phyloP scores from a whole-genome alignment of 1,140 invertebrate genomes.

The Aphelenchoides fujianensis region DNA sequence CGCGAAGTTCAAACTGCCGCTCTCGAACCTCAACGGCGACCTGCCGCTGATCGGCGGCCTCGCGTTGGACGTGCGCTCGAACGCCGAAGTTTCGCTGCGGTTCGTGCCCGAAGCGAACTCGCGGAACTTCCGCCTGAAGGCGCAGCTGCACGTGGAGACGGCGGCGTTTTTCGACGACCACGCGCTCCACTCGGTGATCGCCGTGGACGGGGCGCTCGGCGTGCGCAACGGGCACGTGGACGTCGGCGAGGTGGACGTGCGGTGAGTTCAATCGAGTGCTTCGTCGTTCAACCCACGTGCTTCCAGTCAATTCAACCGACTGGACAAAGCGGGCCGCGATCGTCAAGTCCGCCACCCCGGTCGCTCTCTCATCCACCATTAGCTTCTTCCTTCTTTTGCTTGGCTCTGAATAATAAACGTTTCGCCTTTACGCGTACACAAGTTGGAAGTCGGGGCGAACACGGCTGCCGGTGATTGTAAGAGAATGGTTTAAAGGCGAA shows the following conservation, averaged over 20 bases:
- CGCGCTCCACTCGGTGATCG: background rate
- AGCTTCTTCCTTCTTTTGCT: no score
- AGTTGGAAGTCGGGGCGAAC: no score
- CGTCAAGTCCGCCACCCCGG: background rate
- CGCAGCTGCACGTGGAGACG: no score
- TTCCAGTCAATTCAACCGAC: background rate
- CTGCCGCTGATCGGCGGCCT: background rate
- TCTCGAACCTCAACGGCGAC: background rate
- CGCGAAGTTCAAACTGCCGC: background rate
- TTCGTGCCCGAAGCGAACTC: background rate
- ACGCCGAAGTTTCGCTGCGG: background rate
- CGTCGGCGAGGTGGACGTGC: background rate
- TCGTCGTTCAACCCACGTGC: background rate
- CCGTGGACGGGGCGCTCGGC: background rate
- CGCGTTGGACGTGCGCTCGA: background rate
- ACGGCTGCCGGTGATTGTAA: no score
- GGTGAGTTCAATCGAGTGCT: background rate
- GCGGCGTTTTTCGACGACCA: background rate
- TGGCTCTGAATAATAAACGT: background rate
- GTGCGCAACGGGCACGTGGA: background rate
- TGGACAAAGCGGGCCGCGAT: background rate
- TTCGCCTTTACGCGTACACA: no score
- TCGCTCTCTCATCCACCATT: no score
- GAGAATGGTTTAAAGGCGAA: no score
- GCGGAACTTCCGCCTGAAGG: background rate